Base-by-base conservation (phyloP, 2,888 invertebrate species). In the Calameuta idolon region DNA sequence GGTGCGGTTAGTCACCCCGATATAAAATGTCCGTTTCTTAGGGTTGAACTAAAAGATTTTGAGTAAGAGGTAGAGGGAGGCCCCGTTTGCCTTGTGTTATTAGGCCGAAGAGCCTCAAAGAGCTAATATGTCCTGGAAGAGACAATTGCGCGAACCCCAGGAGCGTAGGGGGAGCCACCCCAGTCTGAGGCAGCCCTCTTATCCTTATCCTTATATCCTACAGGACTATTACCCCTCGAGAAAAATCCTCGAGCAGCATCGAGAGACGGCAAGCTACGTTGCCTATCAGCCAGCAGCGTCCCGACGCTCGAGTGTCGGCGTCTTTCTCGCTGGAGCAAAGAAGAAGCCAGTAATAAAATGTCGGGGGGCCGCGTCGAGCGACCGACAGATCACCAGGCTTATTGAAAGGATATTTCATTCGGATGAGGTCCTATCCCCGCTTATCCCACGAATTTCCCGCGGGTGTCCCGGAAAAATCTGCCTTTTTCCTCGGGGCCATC, bases 351-450 rank as follows among this genome's bases (percentile, higher is more conserved):
- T 90, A 90, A 91, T 91, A 91, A 91, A 91, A 90, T 87, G 88
- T 90, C 89, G 88, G 86, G 86, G 85, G 90, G 88, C 86, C 84
- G 88, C 87, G 90, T 87, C 89, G 89, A 89, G 85, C 89, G 85
- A 86, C 87, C 89, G 90, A 89, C 89, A 87, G 90, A 91, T 91
- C 90, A 88, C 89, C 87, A 77, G 83, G 89, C 89, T 91, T 91
- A 91, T 91, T 90, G 91, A 90, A 91, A 90, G 89, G 88, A 91
- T 90, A 90, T 90, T 90, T 90, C 90, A 90, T 89, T 87, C 88
- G 86, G 85, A 84, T 86, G 85, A 87, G 85, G 85, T 86, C 85
- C 87, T 82, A 86, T 85, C 85, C 85, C 83, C 82, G 87, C 87
- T 89, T 89, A 88, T 89, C 87, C 86, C 76, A 83, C 86, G 86